Conservation (phyloP, 2,888 invertebrate genomes). For the Hirudinaria manillensis region DNA sequence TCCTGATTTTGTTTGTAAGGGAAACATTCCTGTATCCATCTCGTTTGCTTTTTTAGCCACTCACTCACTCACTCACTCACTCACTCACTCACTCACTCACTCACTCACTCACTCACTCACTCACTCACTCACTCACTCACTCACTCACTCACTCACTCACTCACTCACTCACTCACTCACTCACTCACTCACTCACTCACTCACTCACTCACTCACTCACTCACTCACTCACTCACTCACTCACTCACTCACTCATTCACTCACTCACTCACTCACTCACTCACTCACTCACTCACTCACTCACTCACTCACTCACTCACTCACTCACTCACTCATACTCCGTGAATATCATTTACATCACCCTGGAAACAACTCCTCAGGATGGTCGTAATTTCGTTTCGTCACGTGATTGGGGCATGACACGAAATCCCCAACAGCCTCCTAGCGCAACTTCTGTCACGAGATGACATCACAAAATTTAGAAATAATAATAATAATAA, state of each 20-base stretch:
- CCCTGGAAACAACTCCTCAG: no score
- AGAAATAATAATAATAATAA: no score
- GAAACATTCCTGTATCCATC: no score
- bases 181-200: slow-evolving; percentile 12
- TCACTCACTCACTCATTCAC: neutral
- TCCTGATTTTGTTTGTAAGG: no score
- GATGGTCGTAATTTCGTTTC: no score
- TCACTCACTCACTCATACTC: slow-evolving; percentile 11
- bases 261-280: slow-evolving; percentile 1
- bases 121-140: slow-evolving; percentile 1
- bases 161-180: slow-evolving; percentile 12
- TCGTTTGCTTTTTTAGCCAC: no score
- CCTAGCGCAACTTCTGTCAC: no score
- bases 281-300: slow-evolving; percentile 16
- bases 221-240: slow-evolving; percentile 13
- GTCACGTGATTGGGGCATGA: no score
- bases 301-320: slow-evolving; percentile 12
- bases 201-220: neutral
- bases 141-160: slow-evolving; percentile 16
- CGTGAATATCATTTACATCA: no score
- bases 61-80: neutral
- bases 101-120: neutral
- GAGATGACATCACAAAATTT: no score
- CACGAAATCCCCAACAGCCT: no score
- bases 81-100: slow-evolving; percentile 13